phyloP scores from a whole-genome alignment of 1,140 invertebrate species.

The Drosophila yakuba region DNA sequence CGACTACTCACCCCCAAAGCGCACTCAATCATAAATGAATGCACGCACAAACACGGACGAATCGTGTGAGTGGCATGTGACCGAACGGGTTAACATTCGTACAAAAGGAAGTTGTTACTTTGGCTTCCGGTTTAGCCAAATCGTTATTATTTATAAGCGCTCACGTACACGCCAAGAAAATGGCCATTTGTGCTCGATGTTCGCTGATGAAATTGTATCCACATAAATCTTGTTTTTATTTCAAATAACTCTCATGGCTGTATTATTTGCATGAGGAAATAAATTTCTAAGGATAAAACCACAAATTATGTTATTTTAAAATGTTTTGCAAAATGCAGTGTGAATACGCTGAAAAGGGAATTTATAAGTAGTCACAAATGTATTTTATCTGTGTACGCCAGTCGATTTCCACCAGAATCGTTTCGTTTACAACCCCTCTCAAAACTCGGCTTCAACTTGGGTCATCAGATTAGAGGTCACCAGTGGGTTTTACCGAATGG shows the following conservation, averaged over 20 bases:
- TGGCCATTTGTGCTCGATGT: not conserved
- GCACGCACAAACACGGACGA: constrained; percentile 50
- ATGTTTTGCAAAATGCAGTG: too few species aligned
- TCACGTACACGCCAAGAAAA: constrained; percentile 26
- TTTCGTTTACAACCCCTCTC: not conserved
- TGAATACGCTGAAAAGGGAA: too few species aligned
- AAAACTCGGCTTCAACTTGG: constrained; percentile 3
- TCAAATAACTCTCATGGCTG: too few species aligned
- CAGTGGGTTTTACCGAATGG: constrained; percentile 24
- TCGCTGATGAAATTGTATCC: constrained; percentile 1
- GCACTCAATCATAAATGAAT: constrained; percentile 78
- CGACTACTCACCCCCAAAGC: constrained; percentile 27
- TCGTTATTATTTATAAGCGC: constrained; percentile 76
- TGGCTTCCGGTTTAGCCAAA: constrained; percentile 75
- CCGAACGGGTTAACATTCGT: constrained; percentile 69
- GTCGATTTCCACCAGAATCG: constrained; percentile 17
- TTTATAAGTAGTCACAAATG: too few species aligned
- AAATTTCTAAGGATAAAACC: too few species aligned
- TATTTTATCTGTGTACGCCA: constrained; percentile 4
- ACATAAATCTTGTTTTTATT: not conserved
- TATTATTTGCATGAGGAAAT: too few species aligned
- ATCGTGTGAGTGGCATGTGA: constrained; percentile 65
- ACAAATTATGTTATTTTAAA: too few species aligned
- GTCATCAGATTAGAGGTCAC: constrained; percentile 37
- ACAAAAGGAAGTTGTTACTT: constrained; percentile 82